These are phyloP conservation scores for Trissonchulus sp. DNA, from an alignment of 2,888 invertebrate genomes.

Conservation along the genomic window DNA sequence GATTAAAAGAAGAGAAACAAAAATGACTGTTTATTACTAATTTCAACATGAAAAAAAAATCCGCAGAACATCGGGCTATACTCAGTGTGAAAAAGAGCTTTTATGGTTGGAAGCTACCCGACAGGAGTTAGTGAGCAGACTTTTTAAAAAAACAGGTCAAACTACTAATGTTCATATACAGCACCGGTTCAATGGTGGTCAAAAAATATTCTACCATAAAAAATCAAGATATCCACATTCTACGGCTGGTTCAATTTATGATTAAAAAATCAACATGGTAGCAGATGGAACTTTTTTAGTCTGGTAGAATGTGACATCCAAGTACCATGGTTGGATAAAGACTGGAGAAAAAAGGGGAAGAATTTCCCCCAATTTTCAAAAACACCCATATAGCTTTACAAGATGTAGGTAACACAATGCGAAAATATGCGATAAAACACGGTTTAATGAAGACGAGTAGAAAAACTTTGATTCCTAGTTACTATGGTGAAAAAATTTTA, in stretches of 20 bases:
- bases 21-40: too few relatives aligned
- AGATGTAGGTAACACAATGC: conserved; percentile 12
- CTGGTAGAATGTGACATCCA: conserved; percentile 8
- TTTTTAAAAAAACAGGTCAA: background rate
- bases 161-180: background rate
- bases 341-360: background rate
- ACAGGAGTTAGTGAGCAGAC: background rate
- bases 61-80: background rate
- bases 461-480: background rate
- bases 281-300: conserved; percentile 7
- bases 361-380: conserved; percentile 23
- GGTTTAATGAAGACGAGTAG: background rate
- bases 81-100: background rate
- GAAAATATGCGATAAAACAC: background rate
- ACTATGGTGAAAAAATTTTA: conserved; percentile 20
- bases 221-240: background rate
- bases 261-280: background rate
- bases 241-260: background rate
- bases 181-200: conserved; percentile 17
- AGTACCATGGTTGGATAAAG: conserved; percentile 7
- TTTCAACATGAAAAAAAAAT: background rate
- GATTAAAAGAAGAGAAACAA: background rate
- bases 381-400: background rate
- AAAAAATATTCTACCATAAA: background rate
- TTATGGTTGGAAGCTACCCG: background rate